Conservation (phyloP, 2,797 vertebrate species). For the Ctenosaura bakeri region DNA sequence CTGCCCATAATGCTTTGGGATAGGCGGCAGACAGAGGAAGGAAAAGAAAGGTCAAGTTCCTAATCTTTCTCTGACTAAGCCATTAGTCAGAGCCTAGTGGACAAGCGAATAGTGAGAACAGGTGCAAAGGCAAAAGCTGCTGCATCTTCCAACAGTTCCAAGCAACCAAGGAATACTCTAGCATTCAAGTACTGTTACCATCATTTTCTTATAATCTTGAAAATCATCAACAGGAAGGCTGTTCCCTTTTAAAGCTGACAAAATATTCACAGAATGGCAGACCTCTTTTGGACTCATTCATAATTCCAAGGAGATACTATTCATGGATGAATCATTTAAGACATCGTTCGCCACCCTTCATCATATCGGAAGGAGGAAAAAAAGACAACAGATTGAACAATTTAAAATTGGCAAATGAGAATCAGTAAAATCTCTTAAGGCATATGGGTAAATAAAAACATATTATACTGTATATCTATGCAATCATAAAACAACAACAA, state of each 20-base stretch:
- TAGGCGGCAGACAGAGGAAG: no score
- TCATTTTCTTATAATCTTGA: not conserved
- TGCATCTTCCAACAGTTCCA: not conserved
- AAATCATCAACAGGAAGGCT: not conserved
- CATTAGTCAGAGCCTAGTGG: no score
- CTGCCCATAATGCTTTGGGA: no score
- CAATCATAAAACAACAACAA: no score
- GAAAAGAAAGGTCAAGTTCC: no score
- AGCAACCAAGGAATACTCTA: not conserved
- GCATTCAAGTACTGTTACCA: not conserved
- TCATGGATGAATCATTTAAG: constrained; percentile 20
- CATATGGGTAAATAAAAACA: not conserved
- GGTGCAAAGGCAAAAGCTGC: no score
- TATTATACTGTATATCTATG: not conserved
- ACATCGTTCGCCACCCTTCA: no score
- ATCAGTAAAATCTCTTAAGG: not conserved
- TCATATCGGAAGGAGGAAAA: no score
- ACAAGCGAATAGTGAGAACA: no score
- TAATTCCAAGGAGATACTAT: constrained; percentile 63
- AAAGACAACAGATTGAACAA: no score
- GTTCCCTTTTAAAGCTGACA: not conserved
- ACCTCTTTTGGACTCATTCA: not conserved
- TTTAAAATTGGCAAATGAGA: not conserved
- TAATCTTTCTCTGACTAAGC: no score
- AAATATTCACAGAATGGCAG: not conserved